These are phyloP conservation scores for Noctua pronuba DNA, from an alignment of 2,888 invertebrate genomes.

Conservation along the genomic window DNA sequence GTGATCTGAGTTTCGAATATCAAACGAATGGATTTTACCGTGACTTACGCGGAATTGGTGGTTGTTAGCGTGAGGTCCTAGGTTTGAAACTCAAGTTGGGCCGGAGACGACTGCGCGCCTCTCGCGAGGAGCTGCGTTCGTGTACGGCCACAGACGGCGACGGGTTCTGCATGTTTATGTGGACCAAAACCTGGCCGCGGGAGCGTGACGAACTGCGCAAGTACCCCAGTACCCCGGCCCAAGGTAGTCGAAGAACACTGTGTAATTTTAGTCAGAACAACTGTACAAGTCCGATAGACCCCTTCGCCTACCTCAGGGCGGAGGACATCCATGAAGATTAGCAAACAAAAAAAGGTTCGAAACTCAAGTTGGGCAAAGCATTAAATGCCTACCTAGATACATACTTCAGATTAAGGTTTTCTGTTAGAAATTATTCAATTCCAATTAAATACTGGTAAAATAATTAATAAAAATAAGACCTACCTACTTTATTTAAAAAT, in stretches of 20 bases:
- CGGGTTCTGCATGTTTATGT: neutral
- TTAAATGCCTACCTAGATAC: neutral
- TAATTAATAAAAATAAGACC: neutral
- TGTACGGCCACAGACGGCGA: neutral
- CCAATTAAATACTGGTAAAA: neutral
- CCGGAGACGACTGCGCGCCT: neutral
- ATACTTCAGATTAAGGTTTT: neutral
- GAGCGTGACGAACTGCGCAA: neutral
- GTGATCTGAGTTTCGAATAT: slow-evolving; percentile 16
- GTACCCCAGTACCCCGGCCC: neutral
- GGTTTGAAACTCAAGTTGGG: neutral
- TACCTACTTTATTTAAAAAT: neutral
- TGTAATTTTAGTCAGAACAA: neutral
- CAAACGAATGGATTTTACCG: neutral
- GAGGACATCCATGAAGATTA: neutral
- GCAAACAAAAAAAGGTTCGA: neutral
- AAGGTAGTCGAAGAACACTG: neutral
- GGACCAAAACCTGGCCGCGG: neutral
- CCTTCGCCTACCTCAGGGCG: neutral
- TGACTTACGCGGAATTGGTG: neutral
- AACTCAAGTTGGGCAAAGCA: neutral
- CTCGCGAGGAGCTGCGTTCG: neutral
- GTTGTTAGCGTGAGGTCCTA: neutral
- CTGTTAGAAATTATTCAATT: neutral
- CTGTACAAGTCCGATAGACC: neutral